Evolutionary conservation across 1,140 invertebrate genomes (phyloP), one percentile per base, ranked within the genome.

Genomic region (Agrypnia vestita): DNA sequence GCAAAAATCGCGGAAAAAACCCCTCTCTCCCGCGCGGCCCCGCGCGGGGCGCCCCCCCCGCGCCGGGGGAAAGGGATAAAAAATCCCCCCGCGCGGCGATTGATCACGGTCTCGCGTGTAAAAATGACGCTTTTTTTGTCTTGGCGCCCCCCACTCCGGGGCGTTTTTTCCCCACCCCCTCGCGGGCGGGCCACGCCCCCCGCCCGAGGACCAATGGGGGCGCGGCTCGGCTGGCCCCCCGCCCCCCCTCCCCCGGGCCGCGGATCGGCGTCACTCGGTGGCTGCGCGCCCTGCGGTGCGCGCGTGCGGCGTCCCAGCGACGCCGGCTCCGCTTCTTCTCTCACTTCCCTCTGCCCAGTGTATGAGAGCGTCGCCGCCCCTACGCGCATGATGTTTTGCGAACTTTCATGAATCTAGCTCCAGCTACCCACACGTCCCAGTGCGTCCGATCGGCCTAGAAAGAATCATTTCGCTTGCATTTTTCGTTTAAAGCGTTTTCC

Each of bases 51-150:
- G 19, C 59, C 51, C 67, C 56, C 44, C 62, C 43, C 49, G 13
- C 25, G 71, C 55, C 77, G 9, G 80, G 53, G 51, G 64, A 72
- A 72, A 47, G 53, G 72, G 56, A 78, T 71, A 76, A 76, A 76
- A 76, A 59, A 69, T 72, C 76, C 51, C 74, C 78, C 67, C 75
- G 47, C 46, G 49, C 46, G 17, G 74, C 82, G 82, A 83, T 83
- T 81, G 82, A 80, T 80, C 82, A 75, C 61, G 64, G 80, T 78
- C 75, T 78, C 51, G 78, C 81, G 79, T 82, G 77, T 74, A 82
- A 82, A 82, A 82, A 82, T 80, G 74, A 47, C 49, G 64, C 61
- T 82, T 78, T 78, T 78, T 78, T 72, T 61, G 67, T 71, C 64
- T 56, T 44, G 12, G 44, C 72, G 59, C 46, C 43, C 64, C 77